These are phyloP conservation scores for Sphaerolaimus hirsutus DNA, from an alignment of 2,888 invertebrate genomes.

Conservation along the genomic window DNA sequence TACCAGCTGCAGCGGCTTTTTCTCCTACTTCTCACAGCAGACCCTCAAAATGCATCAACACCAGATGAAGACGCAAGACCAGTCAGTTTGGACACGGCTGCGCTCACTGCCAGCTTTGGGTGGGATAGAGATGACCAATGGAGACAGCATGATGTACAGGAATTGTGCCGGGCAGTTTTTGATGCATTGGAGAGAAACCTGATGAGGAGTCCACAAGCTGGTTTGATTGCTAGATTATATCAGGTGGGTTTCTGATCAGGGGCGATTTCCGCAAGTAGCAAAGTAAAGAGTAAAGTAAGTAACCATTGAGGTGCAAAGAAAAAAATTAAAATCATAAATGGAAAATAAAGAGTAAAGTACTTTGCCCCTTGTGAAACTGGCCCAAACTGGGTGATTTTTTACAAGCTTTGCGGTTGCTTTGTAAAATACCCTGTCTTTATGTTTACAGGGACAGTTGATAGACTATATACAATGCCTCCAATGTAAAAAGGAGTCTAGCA, in stretches of 20 bases:
- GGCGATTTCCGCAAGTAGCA: no score
- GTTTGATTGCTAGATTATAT: neutral
- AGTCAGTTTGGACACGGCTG: constrained; percentile 65
- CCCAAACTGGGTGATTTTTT: no score
- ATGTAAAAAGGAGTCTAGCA: constrained; percentile 28
- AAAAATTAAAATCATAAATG: no score
- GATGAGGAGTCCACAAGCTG: neutral
- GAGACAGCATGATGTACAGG: constrained; percentile 77
- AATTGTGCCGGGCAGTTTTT: constrained; percentile 65
- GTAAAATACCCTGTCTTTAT: no score
- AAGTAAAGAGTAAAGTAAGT: no score
- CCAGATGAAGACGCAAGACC: no score
- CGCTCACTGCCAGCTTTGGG: constrained; percentile 60
- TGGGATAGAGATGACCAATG: constrained; percentile 63
- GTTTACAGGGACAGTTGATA: constrained; percentile 43
- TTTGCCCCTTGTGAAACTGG: no score
- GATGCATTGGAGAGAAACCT: constrained; percentile 54
- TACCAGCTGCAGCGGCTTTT: constrained; percentile 63
- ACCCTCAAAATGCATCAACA: no score
- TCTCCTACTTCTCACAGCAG: constrained; percentile 58
- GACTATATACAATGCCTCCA: constrained; percentile 58
- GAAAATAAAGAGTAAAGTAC: no score
- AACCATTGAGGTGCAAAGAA: no score
- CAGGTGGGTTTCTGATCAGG: no score
- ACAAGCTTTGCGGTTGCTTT: no score